Evolutionary conservation across 2,113 vertebrate species (phyloP).

Genomic region (Corythoichthys intestinalis): DNA sequence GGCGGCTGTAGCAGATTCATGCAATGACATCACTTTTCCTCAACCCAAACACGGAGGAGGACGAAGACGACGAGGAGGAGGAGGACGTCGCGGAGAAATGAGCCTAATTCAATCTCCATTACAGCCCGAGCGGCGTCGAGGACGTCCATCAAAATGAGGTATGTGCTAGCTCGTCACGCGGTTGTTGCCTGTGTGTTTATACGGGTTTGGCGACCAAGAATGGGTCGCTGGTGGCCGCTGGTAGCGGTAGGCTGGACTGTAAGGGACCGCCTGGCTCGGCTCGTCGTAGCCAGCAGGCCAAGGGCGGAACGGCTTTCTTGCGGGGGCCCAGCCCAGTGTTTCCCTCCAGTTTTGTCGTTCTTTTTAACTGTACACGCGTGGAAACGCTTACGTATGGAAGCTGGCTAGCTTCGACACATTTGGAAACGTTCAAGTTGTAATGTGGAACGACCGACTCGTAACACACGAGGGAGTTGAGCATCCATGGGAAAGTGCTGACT

Average conservation of each 20-base stretch:
- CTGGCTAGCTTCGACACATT: too few relatives aligned
- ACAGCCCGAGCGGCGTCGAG: not conserved
- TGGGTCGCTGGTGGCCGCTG: not conserved
- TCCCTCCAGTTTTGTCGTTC: too few relatives aligned
- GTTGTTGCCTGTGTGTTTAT: not conserved
- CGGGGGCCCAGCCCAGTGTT: not conserved
- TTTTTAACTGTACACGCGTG: too few relatives aligned
- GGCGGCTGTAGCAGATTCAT: slow-evolving; percentile 65
- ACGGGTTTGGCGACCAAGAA: not conserved
- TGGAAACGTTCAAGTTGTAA: too few relatives aligned
- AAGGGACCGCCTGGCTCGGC: not conserved
- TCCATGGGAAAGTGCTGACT: too few relatives aligned
- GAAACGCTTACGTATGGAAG: too few relatives aligned
- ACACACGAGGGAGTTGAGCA: too few relatives aligned
- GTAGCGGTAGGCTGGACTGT: too few relatives aligned
- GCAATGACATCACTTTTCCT: slow-evolving; percentile 78
- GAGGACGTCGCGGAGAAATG: slow-evolving; percentile 12
- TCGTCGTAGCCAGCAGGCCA: not conserved
- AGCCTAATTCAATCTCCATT: slow-evolving; percentile 7
- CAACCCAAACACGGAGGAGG: slow-evolving; percentile 61
- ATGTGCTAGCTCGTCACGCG: slow-evolving; percentile 10
- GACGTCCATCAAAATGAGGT: slow-evolving; percentile 42
- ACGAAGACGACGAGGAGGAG: slow-evolving; percentile 11
- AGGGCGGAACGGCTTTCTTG: not conserved
- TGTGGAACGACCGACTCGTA: too few relatives aligned